These are phyloP conservation scores for Rhorus exstirpatorius DNA, from an alignment of 2,888 invertebrate species.

Conservation along the genomic window DNA sequence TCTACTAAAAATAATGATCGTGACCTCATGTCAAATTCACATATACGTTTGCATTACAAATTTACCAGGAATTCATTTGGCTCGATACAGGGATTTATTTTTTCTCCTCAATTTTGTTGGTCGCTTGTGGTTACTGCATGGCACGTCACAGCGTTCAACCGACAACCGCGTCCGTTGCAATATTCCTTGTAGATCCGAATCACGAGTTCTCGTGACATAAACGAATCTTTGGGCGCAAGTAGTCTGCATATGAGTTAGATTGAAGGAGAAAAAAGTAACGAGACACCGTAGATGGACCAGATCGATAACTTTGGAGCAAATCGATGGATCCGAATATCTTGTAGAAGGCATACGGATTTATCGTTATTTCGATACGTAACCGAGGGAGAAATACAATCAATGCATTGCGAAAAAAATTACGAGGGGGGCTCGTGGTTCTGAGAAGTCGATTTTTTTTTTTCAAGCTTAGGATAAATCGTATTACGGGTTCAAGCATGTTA, in stretches of 20 bases:
- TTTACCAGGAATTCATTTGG: constrained; percentile 36
- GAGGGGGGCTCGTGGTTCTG: no score
- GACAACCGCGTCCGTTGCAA: constrained; percentile 26
- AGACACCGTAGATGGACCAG: no score
- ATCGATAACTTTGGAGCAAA: no score
- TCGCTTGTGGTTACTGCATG: neutral
- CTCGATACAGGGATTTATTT: constrained; percentile 6
- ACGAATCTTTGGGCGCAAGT: constrained; percentile 5
- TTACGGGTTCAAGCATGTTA: no score
- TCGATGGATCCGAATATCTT: no score
- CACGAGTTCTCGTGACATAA: constrained; percentile 18
- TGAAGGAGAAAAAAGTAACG: neutral
- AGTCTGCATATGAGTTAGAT: neutral
- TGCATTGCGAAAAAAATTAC: no score
- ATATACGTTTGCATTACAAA: constrained; percentile 7
- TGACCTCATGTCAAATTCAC: constrained; percentile 16
- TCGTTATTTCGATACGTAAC: no score
- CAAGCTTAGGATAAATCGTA: no score
- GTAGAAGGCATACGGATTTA: no score
- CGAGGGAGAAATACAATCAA: no score
- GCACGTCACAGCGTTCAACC: constrained; percentile 7
- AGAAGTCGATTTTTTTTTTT: no score
- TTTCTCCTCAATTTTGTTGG: neutral
- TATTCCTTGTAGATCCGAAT: constrained; percentile 29
- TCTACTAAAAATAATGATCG: constrained; percentile 49